Evolutionary conservation across 2,797 vertebrate genomes (phyloP), one percentile per base, ranked within the genome.

Genomic region (Kryptopterus vitreolus): DNA sequence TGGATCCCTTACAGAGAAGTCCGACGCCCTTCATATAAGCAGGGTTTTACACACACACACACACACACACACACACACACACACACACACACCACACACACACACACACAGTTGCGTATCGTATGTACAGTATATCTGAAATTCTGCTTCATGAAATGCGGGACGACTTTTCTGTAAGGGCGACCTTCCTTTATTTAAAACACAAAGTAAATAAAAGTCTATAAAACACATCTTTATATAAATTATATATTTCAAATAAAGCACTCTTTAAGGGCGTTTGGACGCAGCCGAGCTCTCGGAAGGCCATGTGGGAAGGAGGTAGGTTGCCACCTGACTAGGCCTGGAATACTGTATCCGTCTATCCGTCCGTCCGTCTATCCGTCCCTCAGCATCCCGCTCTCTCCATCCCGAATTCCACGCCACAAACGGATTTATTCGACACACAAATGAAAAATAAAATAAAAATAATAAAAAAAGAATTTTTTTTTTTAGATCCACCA

Each of bases 231-330:
- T 88, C 85, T 89, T 93, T 87, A 92, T 89, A 97, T 98, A 96
- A 95, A 96, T 96, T 95, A 95, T 89, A 90, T 91, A 93, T 93
- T 94, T 89, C 92, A 93, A 93, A 93, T 88, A 66, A 77, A 94
- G 93, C 93, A 89, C 95, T 89, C 92, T 88, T 90, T 90, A 89
- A 93, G 91, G 94, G 91, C n/a, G n/a, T 91, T 91, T 94, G 91
- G 94, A 98, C 97, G 95, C 95, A 98, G 95, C 95, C 95, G 95
- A 96, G 94, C 98, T 87, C 86, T 86, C 88, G 87, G 82, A 89
- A 92, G 92, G 92, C 89, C 93, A 94, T 87, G 92, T 74, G 86
- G 89, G 75, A 87, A 93, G 94, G 98, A 99, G 98, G 97, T 99
- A 98, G 97, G 94, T 92, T n/a, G 92, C 91, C 94, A 93, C 95